Conservation (phyloP, 2,797 vertebrate species). For the Crenuchus spilurus region DNA sequence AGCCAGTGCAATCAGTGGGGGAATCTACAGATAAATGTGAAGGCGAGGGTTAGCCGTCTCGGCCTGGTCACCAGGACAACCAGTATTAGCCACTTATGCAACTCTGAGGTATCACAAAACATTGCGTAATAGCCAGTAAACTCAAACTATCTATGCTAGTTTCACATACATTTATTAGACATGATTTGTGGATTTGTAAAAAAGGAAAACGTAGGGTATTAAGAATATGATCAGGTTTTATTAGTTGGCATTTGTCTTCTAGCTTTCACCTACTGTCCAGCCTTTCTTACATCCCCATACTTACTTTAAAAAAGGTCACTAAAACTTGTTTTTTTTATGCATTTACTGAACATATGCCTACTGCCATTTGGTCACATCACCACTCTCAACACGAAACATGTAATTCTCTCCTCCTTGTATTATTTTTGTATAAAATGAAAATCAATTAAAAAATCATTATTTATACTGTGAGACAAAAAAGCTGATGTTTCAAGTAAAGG, state of each 20-base stretch:
- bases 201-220: neutral
- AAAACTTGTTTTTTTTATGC: slow-evolving; percentile 59
- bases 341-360: slow-evolving; percentile 70
- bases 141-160: neutral
- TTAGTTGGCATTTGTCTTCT: neutral
- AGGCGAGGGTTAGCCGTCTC: slow-evolving; percentile 50
- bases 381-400: slow-evolving; percentile 62
- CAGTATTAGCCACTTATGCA: slow-evolving; percentile 60
- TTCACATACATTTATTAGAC: neutral
- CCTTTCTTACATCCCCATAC: neutral
- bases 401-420: slow-evolving; percentile 78
- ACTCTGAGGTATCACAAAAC: slow-evolving; percentile 22
- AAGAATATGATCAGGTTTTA: neutral
- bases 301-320: slow-evolving; percentile 78
- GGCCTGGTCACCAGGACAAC: slow-evolving; percentile 49
- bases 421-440: slow-evolving; percentile 88
- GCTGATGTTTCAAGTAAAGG: slow-evolving; percentile 81
- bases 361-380: slow-evolving; percentile 71
- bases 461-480: slow-evolving; percentile 83
- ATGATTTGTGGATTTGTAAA: neutral
- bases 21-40: slow-evolving; percentile 62
- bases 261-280: neutral
- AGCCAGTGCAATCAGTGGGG: slow-evolving; percentile 57
- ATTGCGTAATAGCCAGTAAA: slow-evolving; percentile 14
- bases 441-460: slow-evolving; percentile 85